Evolutionary conservation across 2,113 vertebrate genomes (phyloP).

Genomic region (Hiodon tergisus): DNA sequence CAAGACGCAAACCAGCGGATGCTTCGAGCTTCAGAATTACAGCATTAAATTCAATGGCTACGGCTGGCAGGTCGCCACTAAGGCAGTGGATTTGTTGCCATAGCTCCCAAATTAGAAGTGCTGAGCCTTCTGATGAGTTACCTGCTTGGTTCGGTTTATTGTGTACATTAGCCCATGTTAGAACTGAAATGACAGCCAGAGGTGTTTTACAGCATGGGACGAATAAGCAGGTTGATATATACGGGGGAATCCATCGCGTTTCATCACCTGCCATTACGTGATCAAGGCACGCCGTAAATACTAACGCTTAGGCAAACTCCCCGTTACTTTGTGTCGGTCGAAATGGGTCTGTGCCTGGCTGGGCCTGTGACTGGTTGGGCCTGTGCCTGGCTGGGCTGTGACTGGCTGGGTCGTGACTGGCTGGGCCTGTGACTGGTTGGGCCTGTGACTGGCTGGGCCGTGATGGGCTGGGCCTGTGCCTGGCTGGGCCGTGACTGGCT

Average conservation of each 20-base stretch:
- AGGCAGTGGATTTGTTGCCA: constrained; percentile 15
- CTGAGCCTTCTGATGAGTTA: constrained; percentile 4
- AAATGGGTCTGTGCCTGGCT: too few species aligned
- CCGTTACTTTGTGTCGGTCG: too few species aligned
- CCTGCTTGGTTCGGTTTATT: not conserved
- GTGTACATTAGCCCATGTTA: not conserved
- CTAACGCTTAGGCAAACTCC: too few species aligned
- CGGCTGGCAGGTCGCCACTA: not conserved
- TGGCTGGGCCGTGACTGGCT: too few species aligned
- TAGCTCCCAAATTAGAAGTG: constrained; percentile 2
- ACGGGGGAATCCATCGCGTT: not conserved
- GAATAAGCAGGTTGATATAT: not conserved
- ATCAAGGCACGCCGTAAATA: too few species aligned
- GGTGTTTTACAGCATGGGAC: not conserved
- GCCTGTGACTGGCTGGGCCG: too few species aligned
- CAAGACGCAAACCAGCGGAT: not conserved
- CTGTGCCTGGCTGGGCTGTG: too few species aligned
- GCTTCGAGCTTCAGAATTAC: not conserved
- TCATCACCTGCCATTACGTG: too few species aligned
- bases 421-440: too few species aligned
- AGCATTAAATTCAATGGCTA: constrained; percentile 12
- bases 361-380: too few species aligned
- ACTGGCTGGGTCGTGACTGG: too few species aligned
- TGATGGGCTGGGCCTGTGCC: too few species aligned
- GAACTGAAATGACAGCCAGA: not conserved